Conservation (phyloP, 2,797 vertebrate genomes). For the Steatocranus sp. region DNA sequence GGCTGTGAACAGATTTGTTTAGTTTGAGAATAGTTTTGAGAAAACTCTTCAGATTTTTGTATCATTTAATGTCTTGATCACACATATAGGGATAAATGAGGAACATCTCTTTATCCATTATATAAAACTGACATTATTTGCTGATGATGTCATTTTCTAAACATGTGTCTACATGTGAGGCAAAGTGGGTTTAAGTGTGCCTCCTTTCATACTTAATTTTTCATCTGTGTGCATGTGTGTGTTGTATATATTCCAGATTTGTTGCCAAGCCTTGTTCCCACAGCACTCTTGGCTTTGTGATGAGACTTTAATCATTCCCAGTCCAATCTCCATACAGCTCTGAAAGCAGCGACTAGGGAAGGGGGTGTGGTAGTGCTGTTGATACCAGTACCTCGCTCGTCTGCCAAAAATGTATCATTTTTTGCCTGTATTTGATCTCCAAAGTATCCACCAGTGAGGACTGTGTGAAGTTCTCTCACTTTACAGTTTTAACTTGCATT, state of each 20-base stretch:
- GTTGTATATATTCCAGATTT: slow-evolving; percentile 19
- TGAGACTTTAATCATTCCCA: slow-evolving; percentile 60
- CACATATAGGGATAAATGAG: neutral
- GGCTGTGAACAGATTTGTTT: neutral
- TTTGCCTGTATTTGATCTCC: neutral
- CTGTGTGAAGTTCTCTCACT: neutral
- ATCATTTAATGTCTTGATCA: neutral
- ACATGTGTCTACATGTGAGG: neutral
- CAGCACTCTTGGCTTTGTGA: slow-evolving; percentile 47
- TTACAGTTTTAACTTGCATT: neutral
- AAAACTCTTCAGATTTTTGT: neutral
- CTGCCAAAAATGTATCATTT: slow-evolving; percentile 28
- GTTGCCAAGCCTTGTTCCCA: slow-evolving; percentile 53
- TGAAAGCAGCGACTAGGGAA: slow-evolving; percentile 37
- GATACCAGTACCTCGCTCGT: slow-evolving; percentile 51
- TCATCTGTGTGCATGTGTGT: neutral
- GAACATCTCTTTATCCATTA: neutral
- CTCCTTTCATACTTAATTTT: neutral
- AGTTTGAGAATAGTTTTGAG: neutral
- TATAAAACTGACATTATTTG: neutral
- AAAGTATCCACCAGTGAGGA: neutral
- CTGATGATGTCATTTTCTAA: neutral
- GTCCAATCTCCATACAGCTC: slow-evolving; percentile 45
- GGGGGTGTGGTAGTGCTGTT: slow-evolving; percentile 67
- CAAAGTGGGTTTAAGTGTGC: neutral